Percentiles rank a stretch among this genome's conserved stretches.
Evolutionary conservation across 2,113 vertebrate species (phyloP).

Genomic region (Noctilio leporinus): DNA sequence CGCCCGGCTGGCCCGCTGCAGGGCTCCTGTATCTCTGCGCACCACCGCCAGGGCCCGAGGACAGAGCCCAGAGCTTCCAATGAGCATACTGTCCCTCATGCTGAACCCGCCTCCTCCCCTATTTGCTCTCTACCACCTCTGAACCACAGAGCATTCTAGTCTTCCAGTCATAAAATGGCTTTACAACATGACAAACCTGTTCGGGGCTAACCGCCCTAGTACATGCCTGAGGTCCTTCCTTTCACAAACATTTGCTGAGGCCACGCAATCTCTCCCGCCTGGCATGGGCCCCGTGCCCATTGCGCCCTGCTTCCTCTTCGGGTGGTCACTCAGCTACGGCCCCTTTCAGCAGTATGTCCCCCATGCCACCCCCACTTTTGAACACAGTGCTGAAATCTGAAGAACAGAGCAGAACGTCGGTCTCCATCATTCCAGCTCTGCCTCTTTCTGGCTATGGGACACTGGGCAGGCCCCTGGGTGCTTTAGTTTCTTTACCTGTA

Average conservation of each 20-base stretch:
- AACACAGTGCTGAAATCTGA: background rate
- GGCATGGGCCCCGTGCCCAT: background rate
- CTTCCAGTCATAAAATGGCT: background rate
- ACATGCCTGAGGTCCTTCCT: background rate
- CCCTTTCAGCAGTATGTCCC: background rate
- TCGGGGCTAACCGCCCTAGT: background rate
- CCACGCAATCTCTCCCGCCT: rapidly evolving
- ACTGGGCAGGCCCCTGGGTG: background rate
- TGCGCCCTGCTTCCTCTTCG: background rate
- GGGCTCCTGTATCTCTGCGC: rapidly evolving
- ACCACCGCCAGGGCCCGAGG: background rate
- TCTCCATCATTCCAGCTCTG: background rate
- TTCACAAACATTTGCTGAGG: background rate
- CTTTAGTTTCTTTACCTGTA: background rate
- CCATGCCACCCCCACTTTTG: rapidly evolving
- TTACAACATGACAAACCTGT: rapidly evolving
- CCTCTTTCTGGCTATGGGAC: background rate
- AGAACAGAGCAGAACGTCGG: rapidly evolving
- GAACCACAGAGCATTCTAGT: too few relatives aligned
- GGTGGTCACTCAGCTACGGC: background rate
- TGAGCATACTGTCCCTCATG: background rate
- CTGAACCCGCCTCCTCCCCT: background rate
- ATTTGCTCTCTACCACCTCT: background rate
- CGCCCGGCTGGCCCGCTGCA: background rate
- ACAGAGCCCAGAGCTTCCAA: background rate